Evolutionary conservation across 1,140 invertebrate species (phyloP).

Genomic region (Saccostrea echinata): DNA sequence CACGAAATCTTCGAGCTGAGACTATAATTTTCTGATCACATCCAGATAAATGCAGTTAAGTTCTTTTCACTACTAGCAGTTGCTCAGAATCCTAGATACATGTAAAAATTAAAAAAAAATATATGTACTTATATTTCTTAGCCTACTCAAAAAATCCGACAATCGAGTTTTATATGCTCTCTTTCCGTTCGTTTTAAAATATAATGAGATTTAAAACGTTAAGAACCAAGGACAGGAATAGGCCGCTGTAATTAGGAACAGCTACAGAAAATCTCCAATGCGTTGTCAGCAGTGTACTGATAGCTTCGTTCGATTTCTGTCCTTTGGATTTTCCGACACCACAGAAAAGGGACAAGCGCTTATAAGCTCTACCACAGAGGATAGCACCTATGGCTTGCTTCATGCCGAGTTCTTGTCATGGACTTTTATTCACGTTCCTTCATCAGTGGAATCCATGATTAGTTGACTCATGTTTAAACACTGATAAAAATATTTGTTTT

Average conservation of each 20-base stretch:
- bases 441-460: neutral
- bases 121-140: too few relatives aligned
- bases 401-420: neutral
- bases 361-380: neutral
- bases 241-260: neutral
- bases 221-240: too few relatives aligned
- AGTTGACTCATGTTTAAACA: slow-evolving; percentile 33
- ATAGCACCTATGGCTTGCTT: neutral
- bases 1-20: neutral
- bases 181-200: too few relatives aligned
- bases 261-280: neutral
- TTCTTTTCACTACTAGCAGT: neutral
- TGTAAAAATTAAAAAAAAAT: too few relatives aligned
- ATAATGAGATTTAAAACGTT: too few relatives aligned
- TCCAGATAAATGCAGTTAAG: neutral
- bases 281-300: neutral
- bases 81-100: neutral
- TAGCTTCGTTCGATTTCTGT: slow-evolving; percentile 1
- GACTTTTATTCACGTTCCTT: neutral
- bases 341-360: neutral
- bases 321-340: neutral
- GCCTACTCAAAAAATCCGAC: too few relatives aligned
- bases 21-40: neutral
- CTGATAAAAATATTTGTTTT: slow-evolving; percentile 26
- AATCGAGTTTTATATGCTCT: too few relatives aligned